Evolutionary conservation across 2,797 vertebrate genomes (phyloP), one percentile per base, ranked within the genome.

Genomic region (Gobio occitaniae): DNA sequence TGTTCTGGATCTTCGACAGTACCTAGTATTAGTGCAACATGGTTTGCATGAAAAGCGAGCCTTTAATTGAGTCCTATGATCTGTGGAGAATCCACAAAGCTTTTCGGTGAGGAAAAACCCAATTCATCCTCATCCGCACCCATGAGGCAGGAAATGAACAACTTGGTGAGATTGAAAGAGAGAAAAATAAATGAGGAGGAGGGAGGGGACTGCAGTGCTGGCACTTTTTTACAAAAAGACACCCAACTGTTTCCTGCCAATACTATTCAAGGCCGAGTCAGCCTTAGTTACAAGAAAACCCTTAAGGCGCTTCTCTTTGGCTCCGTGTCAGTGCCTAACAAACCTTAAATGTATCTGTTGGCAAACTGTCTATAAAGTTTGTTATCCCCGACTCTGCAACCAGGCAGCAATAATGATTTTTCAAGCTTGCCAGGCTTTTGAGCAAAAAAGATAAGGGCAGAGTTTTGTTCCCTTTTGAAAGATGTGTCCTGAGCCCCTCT

Each of bases 391-490:
- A 66, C 59, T 77, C 41, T n/a, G 38, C 79, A 80, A 85, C 80
- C 77, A 66, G 74, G 88, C 41, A 84, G 21, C 59, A 71, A 70
- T 86, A 90, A 88, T 88, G 84, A 82, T 47, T 86, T 88, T 86
- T 86, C 69, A 65, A 87, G 74, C 75, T 80, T 85, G 84, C 87
- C 71, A 86, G 75, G 80, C 80, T 84, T 79, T 81, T 88, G 82
- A 13, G 75, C 63, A 50, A 59, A 70, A 10, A 47, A 84, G 89
- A 90, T 89, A 87, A 90, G 86, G 72, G 48, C 32, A 10, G 47
- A 83, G 84, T 82, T 90, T 86, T 90, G 87, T 89, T 88, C 83
- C 48, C 82, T 63, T 78, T 80, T 88, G 61, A 68, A 83, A 89
- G 84, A 72, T 13, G 25, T 63, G 83, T 65, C 54, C 70, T 54